Base-by-base conservation (phyloP, 2,113 vertebrate genomes). In the Strix aluco region DNA sequence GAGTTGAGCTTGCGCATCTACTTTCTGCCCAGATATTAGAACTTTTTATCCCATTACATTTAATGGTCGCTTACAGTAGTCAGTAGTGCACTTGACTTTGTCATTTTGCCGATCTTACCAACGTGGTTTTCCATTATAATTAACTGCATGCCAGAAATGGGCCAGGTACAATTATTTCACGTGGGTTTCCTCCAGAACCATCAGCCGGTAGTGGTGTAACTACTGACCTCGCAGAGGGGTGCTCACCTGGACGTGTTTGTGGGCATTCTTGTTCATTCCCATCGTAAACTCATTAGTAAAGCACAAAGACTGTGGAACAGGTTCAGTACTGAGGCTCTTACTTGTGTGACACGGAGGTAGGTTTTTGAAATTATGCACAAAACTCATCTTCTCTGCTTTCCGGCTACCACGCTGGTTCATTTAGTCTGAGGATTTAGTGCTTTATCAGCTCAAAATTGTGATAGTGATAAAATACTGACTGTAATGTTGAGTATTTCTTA, bases 211-310 rank as follows among this genome's bases (percentile, higher is more conserved):
- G 32, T 4, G 22, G 11, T 58, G 40, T 21, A 26, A 34, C 13
- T 22, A 14, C 44, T 42, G 57, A n/a, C 32, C 67, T 84, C 5
- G 0, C 34, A 11, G 54, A 29, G 38, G 3, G 52, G 0, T 9
- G 52, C 54, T 82, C 30, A 11, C 65, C 40, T 40, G 65, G 55
- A 12, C 11, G 2, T 6, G 4, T 32, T 49, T 61, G 19, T 30
- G 36, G 40, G 9, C 4, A 0, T 26, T 22, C 6, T 9, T 25
- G 7, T 25, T 86, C 13, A 2, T 92, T 78, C 54, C 47, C 22
- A 1, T 27, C 0, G 0, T 19, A 15, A 80, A 40, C 38, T 75
- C 21, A 4, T 0, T 3, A 30, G 34, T 27, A 16, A 82, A 59
- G 21, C 6, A 10, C 49, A 46, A 51, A 15, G 40, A 7, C 15